These are phyloP conservation scores for Acomys russatus DNA, from an alignment of 2,797 vertebrate genomes.

Conservation along the genomic window DNA sequence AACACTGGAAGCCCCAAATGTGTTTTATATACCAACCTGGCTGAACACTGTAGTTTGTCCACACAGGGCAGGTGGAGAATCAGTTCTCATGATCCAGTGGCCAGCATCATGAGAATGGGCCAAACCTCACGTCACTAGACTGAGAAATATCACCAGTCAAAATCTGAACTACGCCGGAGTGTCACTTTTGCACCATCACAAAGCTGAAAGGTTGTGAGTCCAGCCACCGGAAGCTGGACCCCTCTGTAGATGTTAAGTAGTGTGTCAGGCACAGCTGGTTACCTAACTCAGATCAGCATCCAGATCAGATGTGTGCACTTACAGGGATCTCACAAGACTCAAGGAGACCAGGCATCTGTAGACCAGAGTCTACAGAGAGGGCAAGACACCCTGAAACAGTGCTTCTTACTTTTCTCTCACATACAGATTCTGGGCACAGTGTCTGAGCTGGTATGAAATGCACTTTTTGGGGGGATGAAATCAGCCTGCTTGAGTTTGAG, in stretches of 20 bases:
- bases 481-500: not conserved
- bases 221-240: not conserved
- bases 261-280: not conserved
- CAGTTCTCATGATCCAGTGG: no score
- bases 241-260: not conserved
- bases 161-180: not conserved
- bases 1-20: not conserved
- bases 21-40: not conserved
- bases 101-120: not conserved
- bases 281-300: not conserved
- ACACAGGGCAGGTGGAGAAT: no score
- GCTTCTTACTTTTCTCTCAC: not conserved
- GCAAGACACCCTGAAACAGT: not conserved
- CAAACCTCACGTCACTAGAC: not conserved
- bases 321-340: not conserved
- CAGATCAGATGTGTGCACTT: not conserved
- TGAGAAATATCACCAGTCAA: not conserved
- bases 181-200: not conserved
- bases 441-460: not conserved
- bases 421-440: not conserved
- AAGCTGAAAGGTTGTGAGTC: not conserved
- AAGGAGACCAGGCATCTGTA: not conserved
- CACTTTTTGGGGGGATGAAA: not conserved
- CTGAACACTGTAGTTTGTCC: not conserved
- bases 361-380: not conserved